phyloP scores from a whole-genome alignment of 1,140 invertebrate species.

The Manduca sexta region DNA sequence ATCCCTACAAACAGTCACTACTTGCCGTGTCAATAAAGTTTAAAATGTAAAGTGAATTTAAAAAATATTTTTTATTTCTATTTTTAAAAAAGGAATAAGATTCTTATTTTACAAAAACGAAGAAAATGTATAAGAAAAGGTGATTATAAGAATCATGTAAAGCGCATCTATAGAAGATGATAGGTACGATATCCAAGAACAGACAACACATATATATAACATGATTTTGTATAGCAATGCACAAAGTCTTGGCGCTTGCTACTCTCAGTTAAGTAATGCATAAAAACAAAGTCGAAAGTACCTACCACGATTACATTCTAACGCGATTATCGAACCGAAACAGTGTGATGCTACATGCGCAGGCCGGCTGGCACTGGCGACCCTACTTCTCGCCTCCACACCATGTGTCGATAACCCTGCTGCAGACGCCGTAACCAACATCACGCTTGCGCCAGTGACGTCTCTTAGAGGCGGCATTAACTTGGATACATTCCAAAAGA shows the following conservation, averaged over 20 bases:
- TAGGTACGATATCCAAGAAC: too few species aligned
- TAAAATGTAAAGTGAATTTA: background rate
- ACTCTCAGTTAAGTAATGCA: too few species aligned
- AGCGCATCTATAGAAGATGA: too few species aligned
- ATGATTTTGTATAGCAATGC: too few species aligned
- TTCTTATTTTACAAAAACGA: background rate
- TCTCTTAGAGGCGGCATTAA: slow-evolving; percentile 51
- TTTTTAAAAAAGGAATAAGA: background rate
- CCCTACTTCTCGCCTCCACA: slow-evolving; percentile 56
- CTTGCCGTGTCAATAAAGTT: background rate
- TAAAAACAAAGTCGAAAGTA: too few species aligned
- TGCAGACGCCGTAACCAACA: slow-evolving; percentile 50
- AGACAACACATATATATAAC: too few species aligned
- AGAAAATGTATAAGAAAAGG: too few species aligned
- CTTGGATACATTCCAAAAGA: slow-evolving; percentile 55
- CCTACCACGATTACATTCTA: slow-evolving; percentile 6
- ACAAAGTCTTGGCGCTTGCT: too few species aligned
- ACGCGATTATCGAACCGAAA: slow-evolving; percentile 50
- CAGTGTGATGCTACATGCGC: slow-evolving; percentile 51
- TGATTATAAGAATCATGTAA: too few species aligned
- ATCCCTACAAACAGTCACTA: too few species aligned
- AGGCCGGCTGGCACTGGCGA: slow-evolving; percentile 36
- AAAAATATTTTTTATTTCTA: background rate
- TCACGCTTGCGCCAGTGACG: slow-evolving; percentile 59
- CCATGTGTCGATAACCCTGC: slow-evolving; percentile 67